Base-by-base conservation (phyloP, 2,888 invertebrate species). In the Callosobruchus maculatus region DNA sequence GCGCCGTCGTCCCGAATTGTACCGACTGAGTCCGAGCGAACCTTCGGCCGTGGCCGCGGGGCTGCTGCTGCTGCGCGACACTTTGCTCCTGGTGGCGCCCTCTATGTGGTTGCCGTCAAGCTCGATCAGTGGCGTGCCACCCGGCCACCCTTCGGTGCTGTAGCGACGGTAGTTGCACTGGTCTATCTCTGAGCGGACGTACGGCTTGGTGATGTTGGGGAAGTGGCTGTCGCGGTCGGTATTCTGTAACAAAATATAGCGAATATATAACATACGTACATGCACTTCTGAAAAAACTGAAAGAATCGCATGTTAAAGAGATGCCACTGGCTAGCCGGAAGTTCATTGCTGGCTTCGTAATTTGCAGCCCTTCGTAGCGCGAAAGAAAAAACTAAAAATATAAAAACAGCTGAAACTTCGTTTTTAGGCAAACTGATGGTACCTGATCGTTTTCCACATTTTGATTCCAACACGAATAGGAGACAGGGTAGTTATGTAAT, bases 161-260 rank as follows among this genome's bases (percentile, higher is more conserved):
- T 90, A 88, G 71, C 84, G 83, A 73, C 85, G 81, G 78, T 86
- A 84, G 82, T 85, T 86, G 80, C 86, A 86, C 74, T 87, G 86
- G 81, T 87, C 86, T n/a, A 81, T 79, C 71, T 79, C 82, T 74
- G 81, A 80, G 67, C 84, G 83, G 82, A 88, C 84, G 87, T 90
- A 89, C 78, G 88, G 88, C 84, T 88, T 85, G 71, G 89, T 87
- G 80, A 91, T 89, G 80, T 90, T 88, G 3, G 90, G 90, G 81
- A 89, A 90, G 79, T 88, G 88, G 1, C 88, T 86, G 77, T 90
- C 90, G 68, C 86, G 86, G 75, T 89, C 89, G 0, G 89, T 89
- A 30, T 88, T 87, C 88, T 88, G 84, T 21, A 85, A 81, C 77
- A 77, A 80, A 77, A 71, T 49, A 9, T 5, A 30, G 9, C 30